Base-by-base conservation (phyloP, 2,113 vertebrate genomes). In the Strix uralensis region DNA sequence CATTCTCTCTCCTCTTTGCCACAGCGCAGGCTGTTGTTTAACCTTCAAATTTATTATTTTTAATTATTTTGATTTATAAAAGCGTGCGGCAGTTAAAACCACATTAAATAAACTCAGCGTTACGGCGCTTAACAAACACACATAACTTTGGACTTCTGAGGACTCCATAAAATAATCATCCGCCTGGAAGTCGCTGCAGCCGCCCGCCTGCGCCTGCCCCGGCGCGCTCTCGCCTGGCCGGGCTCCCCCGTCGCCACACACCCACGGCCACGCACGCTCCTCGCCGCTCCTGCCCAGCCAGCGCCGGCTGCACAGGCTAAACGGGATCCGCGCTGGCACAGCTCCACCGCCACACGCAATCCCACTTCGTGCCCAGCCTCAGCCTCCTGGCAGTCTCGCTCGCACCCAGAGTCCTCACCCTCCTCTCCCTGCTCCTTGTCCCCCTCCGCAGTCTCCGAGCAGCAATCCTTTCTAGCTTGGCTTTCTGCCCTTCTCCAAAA, bases 31-130 rank as follows among this genome's bases (percentile, higher is more conserved):
- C 97, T 98, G 97, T 97, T 98, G 97, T 98, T 98, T 98, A 98
- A 98, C 98, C 98, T 98, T 98, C 98, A 98, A 98, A 98, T 98
- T 98, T 98, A 98, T 98, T 98, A 98, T 98, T 98, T 98, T 98
- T 98, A 98, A 98, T 98, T 98, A 98, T 98, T 98, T 98, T 98
- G 98, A 98, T 98, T 98, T 98, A 98, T 98, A 98, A 98, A 98
- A 98, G 98, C 97, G 84, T 67, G 91, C 91, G 90, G 98, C 98
- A 97, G 98, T 98, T 98, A 98, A 98, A 98, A 97, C 97, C 97
- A 97, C 97, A 98, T 98, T 98, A 98, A 98, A 98, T 98, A 98
- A 98, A 98, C 98, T 98, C 97, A 85, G 98, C 87, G 94, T 97
- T 98, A 98, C 98, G 97, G 97, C 94, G 88, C 97, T 98, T 98